Evolutionary conservation across 1,140 invertebrate species (phyloP).

Genomic region (Heliconius congener): DNA sequence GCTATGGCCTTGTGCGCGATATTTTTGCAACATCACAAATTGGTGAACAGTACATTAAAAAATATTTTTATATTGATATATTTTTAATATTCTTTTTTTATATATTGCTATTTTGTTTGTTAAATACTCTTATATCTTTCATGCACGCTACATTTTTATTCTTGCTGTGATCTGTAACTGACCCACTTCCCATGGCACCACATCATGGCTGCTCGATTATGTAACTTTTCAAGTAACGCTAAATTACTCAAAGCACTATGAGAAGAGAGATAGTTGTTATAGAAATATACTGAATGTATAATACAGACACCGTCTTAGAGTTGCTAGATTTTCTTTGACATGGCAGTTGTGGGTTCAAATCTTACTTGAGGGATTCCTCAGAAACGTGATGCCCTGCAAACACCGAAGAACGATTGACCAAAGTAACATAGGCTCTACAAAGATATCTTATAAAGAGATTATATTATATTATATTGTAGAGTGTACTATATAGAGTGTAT

Average conservation of each 20-base stretch:
- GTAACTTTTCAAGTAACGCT: neutral
- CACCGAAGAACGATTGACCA: too few relatives aligned
- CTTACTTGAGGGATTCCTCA: too few relatives aligned
- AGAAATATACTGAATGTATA: neutral
- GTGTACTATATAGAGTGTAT: neutral
- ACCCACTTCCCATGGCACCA: neutral
- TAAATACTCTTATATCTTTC: neutral
- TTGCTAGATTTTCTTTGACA: too few relatives aligned
- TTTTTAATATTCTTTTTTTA: neutral
- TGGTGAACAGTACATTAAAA: neutral
- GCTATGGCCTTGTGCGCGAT: conserved; percentile 23
- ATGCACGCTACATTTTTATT: neutral
- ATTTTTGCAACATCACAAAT: conserved; percentile 17
- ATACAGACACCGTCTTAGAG: too few relatives aligned
- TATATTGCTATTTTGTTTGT: neutral
- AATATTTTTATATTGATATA: neutral
- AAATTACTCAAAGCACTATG: neutral
- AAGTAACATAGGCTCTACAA: neutral
- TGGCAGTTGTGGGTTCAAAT: too few relatives aligned
- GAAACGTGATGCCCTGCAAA: too few relatives aligned
- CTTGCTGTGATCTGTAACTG: neutral
- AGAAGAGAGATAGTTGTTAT: neutral
- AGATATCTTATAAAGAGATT: neutral
- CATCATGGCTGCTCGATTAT: neutral
- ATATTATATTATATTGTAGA: neutral